These are phyloP conservation scores for Adineta ricciae DNA, from an alignment of 2,888 invertebrate species.

Conservation along the genomic window DNA sequence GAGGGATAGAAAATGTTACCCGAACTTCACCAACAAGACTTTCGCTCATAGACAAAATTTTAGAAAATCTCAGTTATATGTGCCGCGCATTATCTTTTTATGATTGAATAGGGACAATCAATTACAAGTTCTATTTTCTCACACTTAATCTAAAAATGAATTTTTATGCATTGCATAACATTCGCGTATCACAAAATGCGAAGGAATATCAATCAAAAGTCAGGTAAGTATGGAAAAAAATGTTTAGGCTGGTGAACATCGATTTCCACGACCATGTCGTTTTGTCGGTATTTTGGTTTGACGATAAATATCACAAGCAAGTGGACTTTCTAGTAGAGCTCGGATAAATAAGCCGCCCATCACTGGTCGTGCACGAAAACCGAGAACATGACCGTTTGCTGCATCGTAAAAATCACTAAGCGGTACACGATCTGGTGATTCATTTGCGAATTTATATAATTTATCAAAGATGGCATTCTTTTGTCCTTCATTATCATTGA, in stretches of 20 bases:
- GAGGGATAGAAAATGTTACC: too few species aligned
- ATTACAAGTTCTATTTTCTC: too few species aligned
- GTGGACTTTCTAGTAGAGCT: conserved; percentile 8
- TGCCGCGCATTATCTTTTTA: too few species aligned
- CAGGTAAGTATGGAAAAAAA: too few species aligned
- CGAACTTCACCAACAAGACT: too few species aligned
- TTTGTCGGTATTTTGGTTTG: background rate
- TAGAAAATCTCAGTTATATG: too few species aligned
- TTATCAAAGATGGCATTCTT: background rate
- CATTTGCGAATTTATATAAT: background rate
- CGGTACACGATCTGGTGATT: background rate
- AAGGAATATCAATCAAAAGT: too few species aligned
- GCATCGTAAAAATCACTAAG: background rate
- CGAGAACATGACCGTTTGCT: background rate
- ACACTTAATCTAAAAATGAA: too few species aligned
- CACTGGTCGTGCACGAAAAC: background rate
- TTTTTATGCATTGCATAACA: too few species aligned
- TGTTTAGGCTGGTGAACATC: background rate
- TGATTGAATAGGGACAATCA: too few species aligned
- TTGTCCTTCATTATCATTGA: background rate
- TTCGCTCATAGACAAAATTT: too few species aligned
- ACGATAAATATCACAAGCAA: background rate
- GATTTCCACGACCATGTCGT: background rate
- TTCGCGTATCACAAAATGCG: too few species aligned
- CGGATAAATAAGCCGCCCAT: background rate